These are phyloP conservation scores for Coptodon bakossiorum DNA, from an alignment of 2,113 vertebrate species.

Conservation along the genomic window DNA sequence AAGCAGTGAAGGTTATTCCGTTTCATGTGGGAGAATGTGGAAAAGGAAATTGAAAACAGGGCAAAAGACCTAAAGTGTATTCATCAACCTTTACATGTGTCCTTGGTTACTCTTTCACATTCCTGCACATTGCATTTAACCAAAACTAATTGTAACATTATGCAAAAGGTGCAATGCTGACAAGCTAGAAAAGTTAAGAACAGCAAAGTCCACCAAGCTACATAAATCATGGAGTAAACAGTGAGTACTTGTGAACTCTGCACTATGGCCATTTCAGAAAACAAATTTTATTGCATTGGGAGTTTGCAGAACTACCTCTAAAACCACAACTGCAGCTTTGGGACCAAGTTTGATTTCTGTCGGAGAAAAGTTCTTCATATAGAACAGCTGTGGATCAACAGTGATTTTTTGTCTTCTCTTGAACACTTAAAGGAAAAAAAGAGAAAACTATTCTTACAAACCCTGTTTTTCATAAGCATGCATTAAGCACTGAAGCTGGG, in stretches of 20 bases:
- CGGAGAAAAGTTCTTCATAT: conserved; percentile 1
- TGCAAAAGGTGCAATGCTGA: conserved; percentile 29
- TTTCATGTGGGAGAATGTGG: conserved; percentile 58
- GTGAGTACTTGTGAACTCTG: conserved; percentile 14
- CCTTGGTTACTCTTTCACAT: conserved; percentile 32
- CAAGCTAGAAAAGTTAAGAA: conserved; percentile 27
- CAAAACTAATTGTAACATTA: conserved; percentile 47
- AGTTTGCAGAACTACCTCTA: conserved; percentile 19
- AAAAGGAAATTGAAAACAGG: conserved; percentile 61
- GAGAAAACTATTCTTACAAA: neutral
- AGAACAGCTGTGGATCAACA: neutral
- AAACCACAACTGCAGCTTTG: conserved; percentile 38
- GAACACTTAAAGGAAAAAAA: neutral
- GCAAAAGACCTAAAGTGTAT: conserved; percentile 49
- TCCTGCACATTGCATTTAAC: conserved; percentile 15
- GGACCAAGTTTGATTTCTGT: neutral
- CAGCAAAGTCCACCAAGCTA: neutral
- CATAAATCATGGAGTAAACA: conserved; percentile 55
- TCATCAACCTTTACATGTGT: conserved; percentile 54
- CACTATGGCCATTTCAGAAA: conserved; percentile 25
- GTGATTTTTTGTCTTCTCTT: neutral
- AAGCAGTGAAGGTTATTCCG: conserved; percentile 65
- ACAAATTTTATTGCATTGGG: conserved; percentile 24
- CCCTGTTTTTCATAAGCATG: neutral
- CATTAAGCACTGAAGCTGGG: neutral